phyloP scores from a whole-genome alignment of 2,113 vertebrate species.

The Puma concolor region DNA sequence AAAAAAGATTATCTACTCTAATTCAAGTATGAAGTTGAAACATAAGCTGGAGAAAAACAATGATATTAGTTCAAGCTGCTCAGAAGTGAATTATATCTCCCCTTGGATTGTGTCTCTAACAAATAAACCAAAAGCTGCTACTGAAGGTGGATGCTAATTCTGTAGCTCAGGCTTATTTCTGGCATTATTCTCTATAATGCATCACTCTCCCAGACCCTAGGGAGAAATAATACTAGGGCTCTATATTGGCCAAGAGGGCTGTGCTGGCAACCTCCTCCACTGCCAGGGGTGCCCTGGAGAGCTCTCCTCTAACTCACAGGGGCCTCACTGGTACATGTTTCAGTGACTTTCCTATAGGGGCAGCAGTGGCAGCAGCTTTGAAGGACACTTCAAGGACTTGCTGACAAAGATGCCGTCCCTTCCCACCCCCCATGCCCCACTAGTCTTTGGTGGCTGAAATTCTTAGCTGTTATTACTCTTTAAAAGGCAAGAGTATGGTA shows the following conservation, averaged over 20 bases:
- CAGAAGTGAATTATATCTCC: slow-evolving; percentile 69
- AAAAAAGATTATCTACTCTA: slow-evolving; percentile 63
- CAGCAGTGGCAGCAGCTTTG: slow-evolving; percentile 11
- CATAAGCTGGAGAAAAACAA: slow-evolving; percentile 65
- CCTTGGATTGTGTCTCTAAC: slow-evolving; percentile 16
- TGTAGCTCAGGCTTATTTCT: slow-evolving; percentile 56
- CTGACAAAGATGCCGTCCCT: neutral
- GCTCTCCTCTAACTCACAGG: neutral
- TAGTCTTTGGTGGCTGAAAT: neutral
- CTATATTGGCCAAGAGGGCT: neutral
- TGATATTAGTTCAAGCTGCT: slow-evolving; percentile 74
- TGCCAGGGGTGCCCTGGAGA: neutral
- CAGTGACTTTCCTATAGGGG: neutral
- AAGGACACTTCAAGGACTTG: slow-evolving; percentile 38
- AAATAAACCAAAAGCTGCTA: slow-evolving; percentile 66
- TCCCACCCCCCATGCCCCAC: too few species aligned
- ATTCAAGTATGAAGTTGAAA: slow-evolving; percentile 67
- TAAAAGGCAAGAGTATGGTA: neutral
- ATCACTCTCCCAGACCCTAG: slow-evolving; percentile 49
- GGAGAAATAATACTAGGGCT: slow-evolving; percentile 36
- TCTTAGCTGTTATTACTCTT: neutral
- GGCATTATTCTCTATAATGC: slow-evolving; percentile 57
- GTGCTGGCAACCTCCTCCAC: neutral
- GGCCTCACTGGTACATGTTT: neutral
- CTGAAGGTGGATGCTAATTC: slow-evolving; percentile 68